Evolutionary conservation across 30 jellyfish, hydroid and myxozoan genomes (phyloP), one percentile per base, ranked within the genome.

Genomic region (Clytia hemisphaerica): DNA sequence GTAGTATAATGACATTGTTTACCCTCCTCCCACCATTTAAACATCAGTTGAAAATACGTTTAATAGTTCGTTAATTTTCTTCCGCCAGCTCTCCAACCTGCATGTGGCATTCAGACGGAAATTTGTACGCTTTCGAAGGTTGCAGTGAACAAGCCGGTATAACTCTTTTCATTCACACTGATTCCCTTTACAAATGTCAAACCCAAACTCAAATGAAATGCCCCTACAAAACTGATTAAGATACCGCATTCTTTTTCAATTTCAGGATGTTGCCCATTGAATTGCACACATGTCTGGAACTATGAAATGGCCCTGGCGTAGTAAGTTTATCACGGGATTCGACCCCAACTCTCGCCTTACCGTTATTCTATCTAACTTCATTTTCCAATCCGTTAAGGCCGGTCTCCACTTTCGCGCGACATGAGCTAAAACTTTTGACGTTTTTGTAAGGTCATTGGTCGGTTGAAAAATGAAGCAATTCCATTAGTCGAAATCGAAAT

Each of bases 281-380:
- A 85, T 78, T 85, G 96, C 78, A 85, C 96, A 4, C 96, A 85
- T 72, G 96, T 85, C 4, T 85, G 88, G 96, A 85, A 85, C 46
- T 85, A 72, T 72, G 96, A 76, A 63, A 80, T 69, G 82, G 73
- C 79, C 22, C 61, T 85, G 2, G 80, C 96, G 19, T 71, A 45
- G 96, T 85, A 69, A 6, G 83, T 63, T 37, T 19, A 19, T 34
- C 4, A n/a, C n/a, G n/a, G n/a, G n/a, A n/a, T n/a, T n/a, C n/a
- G n/a, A n/a, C n/a, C n/a, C n/a, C n/a, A n/a, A n/a, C n/a, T n/a
- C n/a, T n/a, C n/a, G n/a, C n/a, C n/a, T n/a, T n/a, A n/a, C n/a
- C n/a, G n/a, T n/a, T n/a, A n/a, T n/a, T n/a, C n/a, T n/a, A n/a
- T n/a, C n/a, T n/a, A n/a, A n/a, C n/a, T n/a, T n/a, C n/a, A n/a